A percentile compares a stretch with the other conserved stretches of the same genome.
Evolutionary conservation across 2,888 invertebrate species (phyloP).

Genomic region (Melipona bicolor): DNA sequence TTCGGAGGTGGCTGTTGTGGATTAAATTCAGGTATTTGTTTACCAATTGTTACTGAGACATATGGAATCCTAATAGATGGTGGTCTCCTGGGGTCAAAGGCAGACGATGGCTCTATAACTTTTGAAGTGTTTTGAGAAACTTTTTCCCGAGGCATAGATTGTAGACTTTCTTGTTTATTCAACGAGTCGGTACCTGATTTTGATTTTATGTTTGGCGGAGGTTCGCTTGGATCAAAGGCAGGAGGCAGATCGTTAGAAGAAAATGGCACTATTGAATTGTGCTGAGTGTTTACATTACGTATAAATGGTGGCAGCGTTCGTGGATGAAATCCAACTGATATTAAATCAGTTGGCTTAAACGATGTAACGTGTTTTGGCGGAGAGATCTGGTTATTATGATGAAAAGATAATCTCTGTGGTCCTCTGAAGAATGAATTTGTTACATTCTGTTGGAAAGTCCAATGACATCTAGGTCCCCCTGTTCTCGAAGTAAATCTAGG

Average conservation of each 20-base stretch:
- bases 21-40: slow-evolving; percentile 50
- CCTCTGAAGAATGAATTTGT: slow-evolving; percentile 39
- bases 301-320: slow-evolving; percentile 51
- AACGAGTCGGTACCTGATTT: slow-evolving; percentile 24
- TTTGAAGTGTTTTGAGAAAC: slow-evolving; percentile 43
- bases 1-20: slow-evolving; percentile 58
- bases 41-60: slow-evolving; percentile 8
- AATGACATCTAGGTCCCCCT: slow-evolving; percentile 30
- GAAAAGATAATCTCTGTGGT: slow-evolving; percentile 47
- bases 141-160: slow-evolving; percentile 4
- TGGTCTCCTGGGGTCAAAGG: slow-evolving; percentile 70
- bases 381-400: slow-evolving; percentile 37
- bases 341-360: slow-evolving; percentile 15
- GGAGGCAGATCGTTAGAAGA: slow-evolving; percentile 52
- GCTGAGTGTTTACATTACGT: slow-evolving; percentile 42
- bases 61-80: slow-evolving; percentile 28
- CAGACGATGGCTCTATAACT: slow-evolving; percentile 65
- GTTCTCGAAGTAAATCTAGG: slow-evolving; percentile 29
- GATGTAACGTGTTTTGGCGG: slow-evolving; percentile 15
- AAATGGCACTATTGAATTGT: slow-evolving; percentile 36
- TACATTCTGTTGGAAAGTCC: slow-evolving; percentile 44
- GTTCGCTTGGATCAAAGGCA: slow-evolving; percentile 65
- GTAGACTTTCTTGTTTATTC: slow-evolving; percentile 24
- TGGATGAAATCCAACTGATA: slow-evolving; percentile 47
- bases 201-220: slow-evolving; percentile 56